Evolutionary conservation across 1,140 invertebrate genomes (phyloP).

Genomic region (Neelides sp.): DNA sequence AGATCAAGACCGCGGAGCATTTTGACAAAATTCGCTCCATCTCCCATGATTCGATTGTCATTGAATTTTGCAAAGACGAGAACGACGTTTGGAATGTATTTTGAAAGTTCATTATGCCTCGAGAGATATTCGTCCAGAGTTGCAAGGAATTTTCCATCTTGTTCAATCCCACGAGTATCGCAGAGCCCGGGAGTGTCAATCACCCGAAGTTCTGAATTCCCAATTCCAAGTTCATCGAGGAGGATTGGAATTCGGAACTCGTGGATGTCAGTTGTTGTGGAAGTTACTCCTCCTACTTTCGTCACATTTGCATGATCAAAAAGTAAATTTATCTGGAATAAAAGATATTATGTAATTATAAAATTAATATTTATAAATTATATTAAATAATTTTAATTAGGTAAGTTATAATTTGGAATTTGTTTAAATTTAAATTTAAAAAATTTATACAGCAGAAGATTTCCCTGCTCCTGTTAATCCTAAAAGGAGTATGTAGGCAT

Average conservation of each 20-base stretch:
- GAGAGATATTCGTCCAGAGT: slow-evolving; percentile 11
- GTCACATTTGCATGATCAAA: slow-evolving; percentile 12
- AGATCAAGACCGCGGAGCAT: slow-evolving; percentile 10
- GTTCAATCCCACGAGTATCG: slow-evolving; percentile 16
- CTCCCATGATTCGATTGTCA: slow-evolving; percentile 10
- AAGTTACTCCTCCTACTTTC: neutral
- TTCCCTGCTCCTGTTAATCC: slow-evolving; percentile 18
- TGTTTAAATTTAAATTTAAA: neutral
- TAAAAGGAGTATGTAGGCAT: slow-evolving; percentile 15
- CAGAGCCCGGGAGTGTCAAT: slow-evolving; percentile 11
- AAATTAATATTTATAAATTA: no score
- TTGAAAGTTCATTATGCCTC: slow-evolving; percentile 14
- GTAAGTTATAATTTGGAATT: no score
- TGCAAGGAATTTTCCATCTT: slow-evolving; percentile 15
- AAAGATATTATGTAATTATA: no score
- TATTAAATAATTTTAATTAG: no score
- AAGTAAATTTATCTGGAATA: slow-evolving; percentile 12
- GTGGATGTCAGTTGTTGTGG: slow-evolving; percentile 13
- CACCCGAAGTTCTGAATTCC: slow-evolving; percentile 11
- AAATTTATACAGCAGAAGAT: slow-evolving; percentile 7
- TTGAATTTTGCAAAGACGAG: slow-evolving; percentile 14
- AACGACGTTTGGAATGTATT: slow-evolving; percentile 12
- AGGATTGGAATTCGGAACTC: slow-evolving; percentile 12
- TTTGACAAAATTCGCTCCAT: slow-evolving; percentile 10
- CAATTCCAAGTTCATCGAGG: slow-evolving; percentile 10